Percentiles rank a stretch among this genome's conserved stretches.
Evolutionary conservation across 2,797 vertebrate genomes (phyloP).

Genomic region (Catharus ustulatus): DNA sequence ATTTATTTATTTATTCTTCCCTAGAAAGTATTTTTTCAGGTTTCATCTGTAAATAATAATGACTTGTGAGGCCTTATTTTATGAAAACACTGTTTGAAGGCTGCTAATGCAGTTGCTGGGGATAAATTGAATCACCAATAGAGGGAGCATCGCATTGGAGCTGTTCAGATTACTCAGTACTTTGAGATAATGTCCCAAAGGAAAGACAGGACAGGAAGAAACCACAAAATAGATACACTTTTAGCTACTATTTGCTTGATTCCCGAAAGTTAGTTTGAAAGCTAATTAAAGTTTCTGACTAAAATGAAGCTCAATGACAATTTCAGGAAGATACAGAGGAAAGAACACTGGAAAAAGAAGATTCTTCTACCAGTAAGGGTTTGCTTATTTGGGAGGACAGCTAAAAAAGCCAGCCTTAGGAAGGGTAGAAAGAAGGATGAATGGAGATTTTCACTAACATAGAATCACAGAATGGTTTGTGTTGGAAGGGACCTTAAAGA

Average conservation of each 20-base stretch:
- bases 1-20: background rate
- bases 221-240: background rate
- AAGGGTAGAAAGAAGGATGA: background rate
- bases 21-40: background rate
- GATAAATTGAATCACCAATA: background rate
- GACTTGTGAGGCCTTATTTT: background rate
- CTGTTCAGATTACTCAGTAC: background rate
- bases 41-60: background rate
- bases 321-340: background rate
- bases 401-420: background rate
- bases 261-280: background rate
- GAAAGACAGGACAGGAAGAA: background rate
- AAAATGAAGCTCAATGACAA: background rate
- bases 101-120: background rate
- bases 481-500: too few species aligned
- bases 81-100: background rate
- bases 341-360: background rate
- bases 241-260: background rate
- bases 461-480: background rate
- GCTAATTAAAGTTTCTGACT: background rate
- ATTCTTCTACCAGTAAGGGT: background rate
- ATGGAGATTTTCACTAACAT: background rate
- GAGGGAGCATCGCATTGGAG: background rate
- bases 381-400: background rate
- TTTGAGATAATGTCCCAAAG: background rate